phyloP scores from a whole-genome alignment of 2,888 invertebrate genomes.

The Bimastos eiseni region DNA sequence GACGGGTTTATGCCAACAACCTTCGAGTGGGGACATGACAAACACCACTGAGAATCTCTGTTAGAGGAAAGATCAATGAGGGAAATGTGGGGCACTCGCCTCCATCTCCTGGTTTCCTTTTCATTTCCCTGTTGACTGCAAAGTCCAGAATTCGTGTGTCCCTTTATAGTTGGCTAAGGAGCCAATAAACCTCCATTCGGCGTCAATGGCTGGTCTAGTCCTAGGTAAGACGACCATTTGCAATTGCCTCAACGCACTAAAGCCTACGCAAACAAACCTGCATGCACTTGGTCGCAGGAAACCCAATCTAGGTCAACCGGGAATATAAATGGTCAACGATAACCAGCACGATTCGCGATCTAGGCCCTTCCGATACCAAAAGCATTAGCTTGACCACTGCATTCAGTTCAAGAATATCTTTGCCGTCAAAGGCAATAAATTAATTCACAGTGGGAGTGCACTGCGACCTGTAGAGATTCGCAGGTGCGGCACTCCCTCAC shows the following conservation, averaged over 20 bases:
- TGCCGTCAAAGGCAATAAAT: not conserved
- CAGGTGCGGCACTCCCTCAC: no score
- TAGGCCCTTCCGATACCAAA: not conserved
- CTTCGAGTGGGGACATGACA: not conserved
- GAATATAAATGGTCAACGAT: not conserved
- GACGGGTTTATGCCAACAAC: conserved; percentile 13
- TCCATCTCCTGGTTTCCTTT: not conserved
- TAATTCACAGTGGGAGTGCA: not conserved
- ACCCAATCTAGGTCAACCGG: not conserved
- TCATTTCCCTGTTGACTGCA: conserved; percentile 13
- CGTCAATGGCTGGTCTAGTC: not conserved
- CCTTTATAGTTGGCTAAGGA: not conserved
- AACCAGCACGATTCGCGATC: not conserved
- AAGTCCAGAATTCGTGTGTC: not conserved
- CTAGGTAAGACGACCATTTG: not conserved
- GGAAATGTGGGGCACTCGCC: not conserved
- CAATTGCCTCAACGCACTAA: not conserved
- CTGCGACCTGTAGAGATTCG: no score
- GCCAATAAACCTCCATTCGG: not conserved
- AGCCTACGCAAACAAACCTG: not conserved
- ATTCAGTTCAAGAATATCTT: not conserved
- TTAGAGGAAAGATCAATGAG: not conserved
- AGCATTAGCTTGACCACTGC: not conserved
- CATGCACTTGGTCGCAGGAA: not conserved
- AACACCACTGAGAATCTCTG: not conserved